These are phyloP conservation scores for Orthonychiurus folsomi DNA, from an alignment of 2,888 invertebrate species.

Conservation along the genomic window DNA sequence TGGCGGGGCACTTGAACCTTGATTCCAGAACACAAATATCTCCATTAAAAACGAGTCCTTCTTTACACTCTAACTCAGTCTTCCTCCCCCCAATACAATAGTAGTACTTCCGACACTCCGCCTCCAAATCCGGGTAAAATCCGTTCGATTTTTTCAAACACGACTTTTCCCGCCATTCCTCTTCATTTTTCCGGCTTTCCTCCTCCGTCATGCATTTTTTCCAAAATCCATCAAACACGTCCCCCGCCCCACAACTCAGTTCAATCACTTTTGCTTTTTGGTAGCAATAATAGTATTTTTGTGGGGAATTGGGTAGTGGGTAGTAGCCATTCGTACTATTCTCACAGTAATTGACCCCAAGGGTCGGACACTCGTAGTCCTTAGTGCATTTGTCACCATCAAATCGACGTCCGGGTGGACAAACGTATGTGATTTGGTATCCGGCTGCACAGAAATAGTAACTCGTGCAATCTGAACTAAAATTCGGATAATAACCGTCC, in stretches of 20 bases:
- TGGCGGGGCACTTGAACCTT: slow-evolving; percentile 28
- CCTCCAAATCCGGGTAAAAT: slow-evolving; percentile 30
- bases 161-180: slow-evolving; percentile 7
- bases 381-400: slow-evolving; percentile 34
- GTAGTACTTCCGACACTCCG: slow-evolving; percentile 34
- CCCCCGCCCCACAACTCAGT: slow-evolving; percentile 34
- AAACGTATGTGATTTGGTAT: slow-evolving; percentile 39
- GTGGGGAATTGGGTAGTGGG: slow-evolving; percentile 19
- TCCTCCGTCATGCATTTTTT: slow-evolving; percentile 20
- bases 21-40: slow-evolving; percentile 36
- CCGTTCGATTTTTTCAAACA: slow-evolving; percentile 34
- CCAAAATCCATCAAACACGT: slow-evolving; percentile 23
- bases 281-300: slow-evolving; percentile 38
- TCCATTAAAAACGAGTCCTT: slow-evolving; percentile 34
- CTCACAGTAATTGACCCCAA: slow-evolving; percentile 29
- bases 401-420: slow-evolving; percentile 30
- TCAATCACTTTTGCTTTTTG: slow-evolving; percentile 39
- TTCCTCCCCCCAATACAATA: slow-evolving; percentile 35
- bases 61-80: slow-evolving; percentile 33
- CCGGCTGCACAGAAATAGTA: slow-evolving; percentile 40
- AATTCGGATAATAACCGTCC: slow-evolving; percentile 39
- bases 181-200: not conserved
- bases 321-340: slow-evolving; percentile 37
- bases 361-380: slow-evolving; percentile 26
- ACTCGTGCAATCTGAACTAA: slow-evolving; percentile 35